Evolutionary conservation across 2,113 vertebrate species (phyloP).

Genomic region (Thryonomys swinderianus): DNA sequence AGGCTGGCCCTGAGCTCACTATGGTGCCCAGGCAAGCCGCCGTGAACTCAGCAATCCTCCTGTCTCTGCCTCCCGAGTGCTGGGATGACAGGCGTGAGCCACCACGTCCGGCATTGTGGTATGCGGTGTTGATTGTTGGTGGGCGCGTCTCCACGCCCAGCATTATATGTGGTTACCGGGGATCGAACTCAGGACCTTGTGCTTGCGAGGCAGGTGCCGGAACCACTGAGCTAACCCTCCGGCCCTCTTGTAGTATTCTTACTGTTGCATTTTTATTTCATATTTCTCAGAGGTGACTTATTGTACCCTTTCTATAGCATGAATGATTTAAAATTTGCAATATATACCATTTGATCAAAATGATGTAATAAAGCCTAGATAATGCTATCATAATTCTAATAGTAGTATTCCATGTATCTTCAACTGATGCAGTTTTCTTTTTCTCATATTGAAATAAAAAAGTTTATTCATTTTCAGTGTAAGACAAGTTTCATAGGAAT

Average conservation of each 20-base stretch:
- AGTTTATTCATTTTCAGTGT: not conserved
- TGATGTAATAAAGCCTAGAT: slow-evolving; percentile 15
- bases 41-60: too few relatives aligned
- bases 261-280: not conserved
- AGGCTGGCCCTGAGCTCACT: too few relatives aligned
- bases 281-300: slow-evolving; percentile 16
- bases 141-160: too few relatives aligned
- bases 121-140: too few relatives aligned
- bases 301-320: slow-evolving; percentile 26
- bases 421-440: not conserved
- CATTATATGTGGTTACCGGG: too few relatives aligned
- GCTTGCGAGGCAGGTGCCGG: too few relatives aligned
- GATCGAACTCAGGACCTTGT: too few relatives aligned
- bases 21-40: too few relatives aligned
- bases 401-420: slow-evolving; percentile 11
- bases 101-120: too few relatives aligned
- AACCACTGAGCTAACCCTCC: too few relatives aligned
- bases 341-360: slow-evolving; percentile 21
- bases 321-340: slow-evolving; percentile 57
- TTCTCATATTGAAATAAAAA: slow-evolving; percentile 29
- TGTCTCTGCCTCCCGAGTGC: too few relatives aligned
- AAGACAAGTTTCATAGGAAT: not conserved
- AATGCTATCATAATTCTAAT: slow-evolving; percentile 35
- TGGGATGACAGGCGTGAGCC: too few relatives aligned
- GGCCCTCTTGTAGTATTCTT: not conserved